phyloP scores from a whole-genome alignment of 2,888 invertebrate species.

The Siphlonurus alternatus region DNA sequence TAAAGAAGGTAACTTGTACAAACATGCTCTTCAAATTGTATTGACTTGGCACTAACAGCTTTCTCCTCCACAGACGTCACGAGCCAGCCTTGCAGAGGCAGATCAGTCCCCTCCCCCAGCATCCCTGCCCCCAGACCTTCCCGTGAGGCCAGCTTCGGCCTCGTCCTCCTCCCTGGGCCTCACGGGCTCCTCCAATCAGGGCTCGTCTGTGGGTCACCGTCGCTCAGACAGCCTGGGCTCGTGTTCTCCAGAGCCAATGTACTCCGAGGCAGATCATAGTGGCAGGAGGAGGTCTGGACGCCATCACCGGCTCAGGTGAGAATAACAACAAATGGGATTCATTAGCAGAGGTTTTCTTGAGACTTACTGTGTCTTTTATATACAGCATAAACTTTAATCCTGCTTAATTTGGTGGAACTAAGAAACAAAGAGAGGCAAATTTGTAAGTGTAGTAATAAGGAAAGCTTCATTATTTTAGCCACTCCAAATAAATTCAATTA shows the following conservation, averaged over 20 bases:
- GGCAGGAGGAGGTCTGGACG: neutral
- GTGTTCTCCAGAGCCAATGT: slow-evolving; percentile 1
- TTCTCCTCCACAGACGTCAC: slow-evolving; percentile 30
- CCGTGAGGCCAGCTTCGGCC: slow-evolving; percentile 13
- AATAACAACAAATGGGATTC: neutral
- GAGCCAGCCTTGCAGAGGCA: slow-evolving; percentile 38
- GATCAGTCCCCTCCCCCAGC: slow-evolving; percentile 28
- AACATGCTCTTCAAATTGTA: too few species aligned
- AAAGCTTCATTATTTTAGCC: too few species aligned
- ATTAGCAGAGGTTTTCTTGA: neutral
- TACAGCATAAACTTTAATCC: neutral
- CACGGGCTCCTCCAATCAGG: neutral
- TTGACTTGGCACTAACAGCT: too few species aligned
- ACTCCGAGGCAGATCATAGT: neutral
- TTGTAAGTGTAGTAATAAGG: too few species aligned
- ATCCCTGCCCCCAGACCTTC: slow-evolving; percentile 22
- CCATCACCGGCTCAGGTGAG: neutral
- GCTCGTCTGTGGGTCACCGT: neutral
- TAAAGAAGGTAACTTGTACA: too few species aligned
- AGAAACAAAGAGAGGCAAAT: neutral
- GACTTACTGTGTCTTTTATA: neutral
- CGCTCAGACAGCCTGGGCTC: slow-evolving; percentile 3
- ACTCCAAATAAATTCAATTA: too few species aligned
- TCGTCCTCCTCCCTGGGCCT: slow-evolving; percentile 4
- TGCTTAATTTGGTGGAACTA: neutral